Percentiles rank a stretch among this genome's conserved stretches.
These are phyloP conservation scores for Ophioninae sp. DNA, from an alignment of 2,888 invertebrate species.

Conservation along the genomic window DNA sequence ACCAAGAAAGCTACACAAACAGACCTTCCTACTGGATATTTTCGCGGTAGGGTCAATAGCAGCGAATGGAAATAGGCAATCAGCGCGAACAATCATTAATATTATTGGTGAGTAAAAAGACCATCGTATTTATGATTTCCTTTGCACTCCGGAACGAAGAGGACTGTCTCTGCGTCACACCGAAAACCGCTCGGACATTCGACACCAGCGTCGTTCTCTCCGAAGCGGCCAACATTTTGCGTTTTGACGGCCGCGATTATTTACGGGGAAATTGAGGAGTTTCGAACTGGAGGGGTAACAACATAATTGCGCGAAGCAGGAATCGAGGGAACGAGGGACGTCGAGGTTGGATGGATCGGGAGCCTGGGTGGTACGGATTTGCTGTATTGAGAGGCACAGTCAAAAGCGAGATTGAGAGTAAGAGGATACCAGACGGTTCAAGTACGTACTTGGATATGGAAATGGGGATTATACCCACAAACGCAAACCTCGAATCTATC, in stretches of 20 bases:
- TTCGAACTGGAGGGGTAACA: background rate
- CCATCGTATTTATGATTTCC: background rate
- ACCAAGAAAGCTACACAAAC: background rate
- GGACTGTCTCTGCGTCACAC: too few relatives aligned
- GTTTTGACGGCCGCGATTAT: background rate
- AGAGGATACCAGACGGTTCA: conserved; percentile 62
- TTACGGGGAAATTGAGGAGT: background rate
- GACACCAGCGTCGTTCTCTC: too few relatives aligned
- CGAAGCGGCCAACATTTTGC: background rate
- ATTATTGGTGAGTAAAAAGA: background rate
- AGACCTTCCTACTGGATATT: background rate
- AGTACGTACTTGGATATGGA: conserved; percentile 76
- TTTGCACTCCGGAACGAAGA: background rate
- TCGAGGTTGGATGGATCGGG: conserved; percentile 39
- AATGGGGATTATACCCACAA: conserved; percentile 71
- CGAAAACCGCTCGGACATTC: too few relatives aligned
- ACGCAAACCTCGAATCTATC: conserved; percentile 77
- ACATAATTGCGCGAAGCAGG: conserved; percentile 25
- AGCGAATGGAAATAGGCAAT: background rate
- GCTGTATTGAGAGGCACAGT: conserved; percentile 56
- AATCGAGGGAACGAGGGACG: conserved; percentile 51
- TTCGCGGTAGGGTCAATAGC: background rate
- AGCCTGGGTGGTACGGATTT: conserved; percentile 43
- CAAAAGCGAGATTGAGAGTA: conserved; percentile 64
- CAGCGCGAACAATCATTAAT: background rate